Base-by-base conservation (phyloP, 2,113 vertebrate genomes). In the Carollia perspicillata region DNA sequence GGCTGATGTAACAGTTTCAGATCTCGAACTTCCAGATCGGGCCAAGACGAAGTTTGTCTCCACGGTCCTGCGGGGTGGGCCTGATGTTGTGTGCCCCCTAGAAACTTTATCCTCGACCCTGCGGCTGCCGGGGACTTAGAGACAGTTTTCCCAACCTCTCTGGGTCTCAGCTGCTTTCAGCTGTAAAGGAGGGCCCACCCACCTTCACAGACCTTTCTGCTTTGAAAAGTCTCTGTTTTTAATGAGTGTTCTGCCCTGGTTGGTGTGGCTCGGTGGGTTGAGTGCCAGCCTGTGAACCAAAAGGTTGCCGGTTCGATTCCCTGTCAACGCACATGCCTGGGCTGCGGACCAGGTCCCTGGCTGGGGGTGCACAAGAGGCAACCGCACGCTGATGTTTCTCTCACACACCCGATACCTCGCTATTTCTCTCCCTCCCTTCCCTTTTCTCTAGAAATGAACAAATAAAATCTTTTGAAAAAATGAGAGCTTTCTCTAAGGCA, bases 101-200 rank as follows among this genome's bases (percentile, higher is more conserved):
- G 10, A n/a, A 37, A 14, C 71, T 86, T 55, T 55, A 28, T 47
- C 72, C 65, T n/a, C 4, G 33, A 44, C 69, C 44, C n/a, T 92
- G 68, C 44, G 65, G 47, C 69, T 18, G 18, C 84, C 47, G 23
- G 18, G 89, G 44, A 84, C 68, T 49, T 68, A 91, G 42, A 47
- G 42, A 47, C 55, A 28, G 40, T 69, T 40, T 63, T 8, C 37
- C 40, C 53, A 0, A 4, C 16, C 28, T 86, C 66, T 72, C 72
- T 68, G 37, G 13, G 44, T 72, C 96, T 58, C 23, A 22, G 58
- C 92, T 84, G 90, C 69, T 55, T 71, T 74, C 68, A 65, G 10
- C 53, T 80, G 20, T 60, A n/a, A 55, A 74, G 68, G 77, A 65
- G 55, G 28, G 8, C 28, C 22, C 49, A 55, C 33, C 44, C 26